Base-by-base conservation (phyloP, 2,888 invertebrate species). In the Torymus texanus region DNA sequence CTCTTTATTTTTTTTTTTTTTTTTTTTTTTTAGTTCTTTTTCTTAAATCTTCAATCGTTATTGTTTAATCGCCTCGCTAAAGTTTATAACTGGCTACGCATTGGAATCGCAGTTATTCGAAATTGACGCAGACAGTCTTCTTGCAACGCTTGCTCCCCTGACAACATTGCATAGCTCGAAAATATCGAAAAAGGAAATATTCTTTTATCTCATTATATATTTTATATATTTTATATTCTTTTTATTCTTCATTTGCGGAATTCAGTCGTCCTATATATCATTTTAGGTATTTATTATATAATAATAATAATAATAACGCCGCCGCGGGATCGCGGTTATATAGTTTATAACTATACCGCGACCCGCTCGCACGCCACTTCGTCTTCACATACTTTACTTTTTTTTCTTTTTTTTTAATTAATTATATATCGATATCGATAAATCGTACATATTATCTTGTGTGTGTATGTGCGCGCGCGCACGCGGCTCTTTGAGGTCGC, bases 121-220 rank as follows among this genome's bases (percentile, higher is more conserved):
- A 89, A 89, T 89, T 89, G 89, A 89, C 88, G 83, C 88, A 87
- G 88, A 88, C 89, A 89, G 89, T 89, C 89, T 89, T 89, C 86
- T 87, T 87, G 88, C 87, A 87, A 88, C 86, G 87, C 87, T 88
- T 88, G 88, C 88, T 86, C 87, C 87, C 86, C 84, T 86, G 85
- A 59, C 78, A 41, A 76, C 58, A 78, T 81, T 78, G 72, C 75
- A 62, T 86, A 86, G 88, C 87, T 85, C 80, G 82, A 85, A 86
- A 85, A 86, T 85, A 86, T 85, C 82, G 80, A 85, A 87, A 86
- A 75, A 67, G 82, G 83, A 63, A 51, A 72, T 73, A 68, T 73
- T 68, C 66, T 58, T 41, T 41, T 41, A 41, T 41, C 41, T 41
- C 41, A 41, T 41, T 41, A 41, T 41, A 41, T 41, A 41, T 41